phyloP scores from a whole-genome alignment of 2,888 invertebrate species.

The Rhorus exstirpatorius region DNA sequence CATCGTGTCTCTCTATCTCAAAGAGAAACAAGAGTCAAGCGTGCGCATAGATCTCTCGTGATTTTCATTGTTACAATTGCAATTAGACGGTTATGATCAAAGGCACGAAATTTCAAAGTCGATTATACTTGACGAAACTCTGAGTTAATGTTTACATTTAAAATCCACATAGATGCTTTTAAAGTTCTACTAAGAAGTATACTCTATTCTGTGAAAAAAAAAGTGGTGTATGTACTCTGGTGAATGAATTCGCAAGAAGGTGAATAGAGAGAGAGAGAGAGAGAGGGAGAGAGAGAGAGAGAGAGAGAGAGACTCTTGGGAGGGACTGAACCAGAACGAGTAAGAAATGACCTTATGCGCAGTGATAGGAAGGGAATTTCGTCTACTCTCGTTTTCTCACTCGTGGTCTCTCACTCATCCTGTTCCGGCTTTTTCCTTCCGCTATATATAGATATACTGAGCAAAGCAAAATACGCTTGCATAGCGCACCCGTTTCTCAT shows the following conservation, averaged over 20 bases:
- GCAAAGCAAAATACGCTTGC: conserved; percentile 31
- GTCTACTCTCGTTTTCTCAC: conserved; percentile 18
- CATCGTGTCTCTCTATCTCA: too few relatives aligned
- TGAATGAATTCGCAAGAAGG: conserved; percentile 39
- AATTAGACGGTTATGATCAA: too few relatives aligned
- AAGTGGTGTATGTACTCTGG: conserved; percentile 25
- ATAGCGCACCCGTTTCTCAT: conserved; percentile 25
- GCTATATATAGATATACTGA: conserved; percentile 1
- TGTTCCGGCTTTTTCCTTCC: conserved; percentile 24
- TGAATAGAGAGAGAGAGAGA: conserved; percentile 20
- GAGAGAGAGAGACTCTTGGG: conserved; percentile 17
- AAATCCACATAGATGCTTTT: neutral
- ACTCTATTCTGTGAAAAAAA: neutral
- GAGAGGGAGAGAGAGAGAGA: too few relatives aligned
- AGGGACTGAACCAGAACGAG: conserved; percentile 29
- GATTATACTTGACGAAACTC: too few relatives aligned
- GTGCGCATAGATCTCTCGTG: too few relatives aligned
- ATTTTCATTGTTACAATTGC: too few relatives aligned
- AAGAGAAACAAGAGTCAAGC: too few relatives aligned
- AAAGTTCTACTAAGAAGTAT: conserved; percentile 2
- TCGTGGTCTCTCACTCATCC: conserved; percentile 33
- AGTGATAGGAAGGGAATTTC: conserved; percentile 14
- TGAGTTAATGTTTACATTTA: neutral
- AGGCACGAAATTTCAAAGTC: too few relatives aligned
- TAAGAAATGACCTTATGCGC: conserved; percentile 39